These are phyloP conservation scores for Pygmarrhopalites habei DNA, from an alignment of 1,140 invertebrate species.

Conservation along the genomic window DNA sequence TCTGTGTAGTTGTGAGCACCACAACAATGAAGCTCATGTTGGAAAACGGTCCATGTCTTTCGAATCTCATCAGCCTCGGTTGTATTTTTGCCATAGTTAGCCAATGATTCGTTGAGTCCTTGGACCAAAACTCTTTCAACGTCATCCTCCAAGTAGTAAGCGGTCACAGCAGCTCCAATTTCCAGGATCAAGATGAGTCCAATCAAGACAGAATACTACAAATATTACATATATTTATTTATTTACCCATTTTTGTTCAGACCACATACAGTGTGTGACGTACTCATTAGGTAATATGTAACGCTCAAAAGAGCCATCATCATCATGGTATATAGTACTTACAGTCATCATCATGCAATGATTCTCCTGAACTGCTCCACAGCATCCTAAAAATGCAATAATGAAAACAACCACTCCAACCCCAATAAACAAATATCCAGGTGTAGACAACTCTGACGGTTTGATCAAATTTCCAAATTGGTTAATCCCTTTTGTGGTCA, in stretches of 20 bases:
- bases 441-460: conserved; percentile 9
- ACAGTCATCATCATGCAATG: conserved; percentile 40
- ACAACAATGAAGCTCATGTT: conserved; percentile 36
- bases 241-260: background rate
- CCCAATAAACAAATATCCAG: conserved; percentile 33
- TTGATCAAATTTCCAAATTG: conserved; percentile 18
- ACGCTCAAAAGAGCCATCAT: background rate
- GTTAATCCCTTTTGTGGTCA: conserved; percentile 16
- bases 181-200: conserved; percentile 34
- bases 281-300: background rate
- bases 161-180: conserved; percentile 33
- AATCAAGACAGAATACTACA: conserved; percentile 36
- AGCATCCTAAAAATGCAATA: conserved; percentile 38
- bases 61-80: conserved; percentile 1
- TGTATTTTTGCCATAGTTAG: conserved; percentile 4
- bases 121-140: conserved; percentile 16
- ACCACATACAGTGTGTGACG: background rate
- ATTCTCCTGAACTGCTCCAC: conserved; percentile 35
- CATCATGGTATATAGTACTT: conserved; percentile 6
- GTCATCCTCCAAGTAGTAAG: conserved; percentile 31
- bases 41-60: conserved; percentile 26
- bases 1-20: conserved; percentile 31
- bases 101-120: conserved; percentile 17
- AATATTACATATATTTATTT: conserved; percentile 11
- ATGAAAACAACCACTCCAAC: conserved; percentile 36